Conservation (phyloP, 2,888 invertebrate species). For the Galerucella pusilla region DNA sequence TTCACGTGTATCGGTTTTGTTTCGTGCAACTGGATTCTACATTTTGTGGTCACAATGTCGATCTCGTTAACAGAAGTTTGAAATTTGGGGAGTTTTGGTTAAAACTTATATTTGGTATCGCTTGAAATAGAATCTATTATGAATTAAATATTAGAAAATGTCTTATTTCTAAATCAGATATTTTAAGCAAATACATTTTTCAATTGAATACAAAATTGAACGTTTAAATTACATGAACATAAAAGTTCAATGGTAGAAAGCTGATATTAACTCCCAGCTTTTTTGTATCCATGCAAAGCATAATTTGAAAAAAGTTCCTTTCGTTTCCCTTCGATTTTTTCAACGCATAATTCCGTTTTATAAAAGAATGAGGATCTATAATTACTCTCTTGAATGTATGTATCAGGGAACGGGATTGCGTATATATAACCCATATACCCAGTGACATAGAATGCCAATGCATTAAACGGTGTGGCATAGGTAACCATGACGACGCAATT, state of each 20-base stretch:
- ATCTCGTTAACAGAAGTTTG: too few species aligned
- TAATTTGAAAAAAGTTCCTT: slow-evolving; percentile 28
- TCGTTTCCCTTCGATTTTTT: slow-evolving; percentile 20
- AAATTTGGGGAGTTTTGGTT: too few species aligned
- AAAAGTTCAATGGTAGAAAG: not conserved
- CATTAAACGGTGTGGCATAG: slow-evolving; percentile 43
- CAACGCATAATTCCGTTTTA: slow-evolving; percentile 28
- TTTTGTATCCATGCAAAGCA: slow-evolving; percentile 12
- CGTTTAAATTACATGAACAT: not conserved
- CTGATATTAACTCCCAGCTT: slow-evolving; percentile 6
- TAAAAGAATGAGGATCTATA: slow-evolving; percentile 38
- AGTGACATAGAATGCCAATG: slow-evolving; percentile 60
- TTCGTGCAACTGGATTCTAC: too few species aligned
- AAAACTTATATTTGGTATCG: too few species aligned
- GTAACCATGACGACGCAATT: slow-evolving; percentile 56
- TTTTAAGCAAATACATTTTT: too few species aligned
- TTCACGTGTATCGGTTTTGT: not conserved
- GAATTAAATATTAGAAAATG: too few species aligned
- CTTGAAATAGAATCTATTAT: too few species aligned
- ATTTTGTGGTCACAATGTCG: too few species aligned
- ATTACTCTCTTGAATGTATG: slow-evolving; percentile 41
- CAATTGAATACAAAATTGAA: too few species aligned
- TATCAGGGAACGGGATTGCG: slow-evolving; percentile 41
- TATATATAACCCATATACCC: slow-evolving; percentile 58
- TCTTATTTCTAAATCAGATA: too few species aligned